Evolutionary conservation across 1,140 invertebrate species (phyloP), one percentile per base, ranked within the genome.

Genomic region (Rhopalosiphum maidis): DNA sequence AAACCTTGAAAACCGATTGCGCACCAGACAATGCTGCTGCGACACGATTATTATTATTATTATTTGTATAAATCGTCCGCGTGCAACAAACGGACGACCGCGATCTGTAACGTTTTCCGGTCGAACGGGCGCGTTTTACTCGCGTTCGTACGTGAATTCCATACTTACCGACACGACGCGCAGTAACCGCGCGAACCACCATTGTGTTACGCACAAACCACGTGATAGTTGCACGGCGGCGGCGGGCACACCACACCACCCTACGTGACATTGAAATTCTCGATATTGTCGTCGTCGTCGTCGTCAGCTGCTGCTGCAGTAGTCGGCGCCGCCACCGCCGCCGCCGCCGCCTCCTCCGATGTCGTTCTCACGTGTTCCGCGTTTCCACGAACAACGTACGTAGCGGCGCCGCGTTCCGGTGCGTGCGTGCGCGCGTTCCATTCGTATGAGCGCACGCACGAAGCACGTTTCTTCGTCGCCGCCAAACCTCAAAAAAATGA

Each of bases 21-120:
- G 60, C 60, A 77, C 15, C 60, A 77, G n/a, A 77, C 60, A 77
- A 77, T 77, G 25, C 60, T 11, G 30, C 11, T 15, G 15, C 60
- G 30, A 30, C 11, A n/a, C 30, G 25, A n/a, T 25, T 22, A 55
- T 25, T 23, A 55, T 0, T 23, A n/a, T 77, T n/a, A 68, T 68
- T 68, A 68, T 68, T 68, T 18, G 15, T 77, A n/a, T n/a, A 35
- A 77, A 77, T n/a, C 60, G 60, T 77, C 60, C 18, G 60, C 30
- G 60, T 18, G 60, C 30, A n/a, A 77, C 60, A n/a, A 15, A n/a
- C 60, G 60, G 60, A 77, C 60, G 60, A 77, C 60, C 60, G 60
- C 60, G 60, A n/a, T 77, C 60, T n/a, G 60, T n/a, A n/a, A 77
- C 60, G 60, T 77, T 77, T 77, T 77, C 60, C 60, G 60, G 60